Evolutionary conservation across 2,113 vertebrate species (phyloP).

Genomic region (Lasiurus borealis): DNA sequence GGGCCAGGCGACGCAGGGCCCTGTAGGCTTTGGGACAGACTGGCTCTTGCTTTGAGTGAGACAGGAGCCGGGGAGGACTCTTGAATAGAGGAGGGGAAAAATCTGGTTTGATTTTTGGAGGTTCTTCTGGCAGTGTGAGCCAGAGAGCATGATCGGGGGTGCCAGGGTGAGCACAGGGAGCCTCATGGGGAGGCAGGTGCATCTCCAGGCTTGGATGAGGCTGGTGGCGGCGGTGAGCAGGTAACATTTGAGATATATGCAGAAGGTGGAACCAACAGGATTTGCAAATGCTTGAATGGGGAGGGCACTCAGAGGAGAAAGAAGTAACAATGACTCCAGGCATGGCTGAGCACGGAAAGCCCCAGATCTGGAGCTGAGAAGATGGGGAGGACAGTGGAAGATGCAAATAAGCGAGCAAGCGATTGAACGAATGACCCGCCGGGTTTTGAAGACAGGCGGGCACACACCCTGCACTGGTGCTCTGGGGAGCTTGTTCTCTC

Average conservation of each 20-base stretch:
- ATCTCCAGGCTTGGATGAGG: not conserved
- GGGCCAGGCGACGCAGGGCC: not conserved
- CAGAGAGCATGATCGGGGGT: not conserved
- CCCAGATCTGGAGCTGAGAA: not conserved
- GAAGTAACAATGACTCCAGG: not conserved
- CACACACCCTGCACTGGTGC: not conserved
- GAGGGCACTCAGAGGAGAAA: not conserved
- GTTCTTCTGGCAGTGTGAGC: not conserved
- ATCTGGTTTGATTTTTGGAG: not conserved
- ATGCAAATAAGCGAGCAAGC: accelerated
- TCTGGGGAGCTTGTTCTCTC: not conserved
- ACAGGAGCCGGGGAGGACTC: not conserved
- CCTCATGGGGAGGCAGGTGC: not conserved
- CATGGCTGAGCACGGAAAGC: not conserved
- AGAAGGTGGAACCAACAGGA: not conserved
- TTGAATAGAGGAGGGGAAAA: not conserved
- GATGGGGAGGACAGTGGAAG: not conserved
- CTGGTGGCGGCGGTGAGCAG: not conserved
- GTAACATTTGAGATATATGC: not conserved
- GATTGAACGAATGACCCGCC: not conserved
- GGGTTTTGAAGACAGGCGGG: not conserved
- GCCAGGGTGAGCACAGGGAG: not conserved
- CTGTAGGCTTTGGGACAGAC: not conserved
- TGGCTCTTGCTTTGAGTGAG: not conserved
- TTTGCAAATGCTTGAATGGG: not conserved